Evolutionary conservation across 1,140 invertebrate genomes (phyloP), one percentile per base, ranked within the genome.

Genomic region (Nymphalis io): DNA sequence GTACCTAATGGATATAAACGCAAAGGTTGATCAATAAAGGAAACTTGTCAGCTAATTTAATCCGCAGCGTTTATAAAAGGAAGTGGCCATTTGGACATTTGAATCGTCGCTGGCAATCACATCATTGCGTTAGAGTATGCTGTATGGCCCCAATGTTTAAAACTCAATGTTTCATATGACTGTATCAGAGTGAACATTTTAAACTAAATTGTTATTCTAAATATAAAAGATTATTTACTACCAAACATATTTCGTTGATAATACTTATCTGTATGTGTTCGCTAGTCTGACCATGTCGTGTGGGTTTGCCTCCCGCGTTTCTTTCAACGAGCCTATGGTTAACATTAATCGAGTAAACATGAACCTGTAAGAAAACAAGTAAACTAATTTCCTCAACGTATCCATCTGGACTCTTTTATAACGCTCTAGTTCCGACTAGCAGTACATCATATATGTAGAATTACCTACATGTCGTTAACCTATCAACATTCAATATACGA

Each of bases 51-150:
- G 73, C 75, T 76, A 70, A 76, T 76, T 75, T 72, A 62, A 71
- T 76, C 64, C n/a, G 60, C n/a, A 15, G 44, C 23, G 66, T 78
- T 74, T 72, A 44, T 74, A 79, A 79, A 76, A 75, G 82, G 82
- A 84, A 81, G 80, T 77, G 46, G 74, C 68, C 73, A 71, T 82
- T 85, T 79, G 75, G 73, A 71, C 65, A 53, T 76, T 76, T 81
- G 76, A 83, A 83, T 83, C 79, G 75, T 71, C 69, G 68, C 66
- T 69, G 68, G 53, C 68, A 64, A 44, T 51, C 58, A 60, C 57
- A 65, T 72, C 65, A 72, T 53, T 68, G 38, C 40, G 59, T 68
- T 70, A 40, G 70, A 73, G 60, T 62, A 44, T 8, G 27, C 6
- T 8, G 27, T 71, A 46, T 74, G 65, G 60, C 64, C 70, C 65